Evolutionary conservation across 2,797 vertebrate species (phyloP), one percentile per base, ranked within the genome.

Genomic region (Arctocebus calabarensis): DNA sequence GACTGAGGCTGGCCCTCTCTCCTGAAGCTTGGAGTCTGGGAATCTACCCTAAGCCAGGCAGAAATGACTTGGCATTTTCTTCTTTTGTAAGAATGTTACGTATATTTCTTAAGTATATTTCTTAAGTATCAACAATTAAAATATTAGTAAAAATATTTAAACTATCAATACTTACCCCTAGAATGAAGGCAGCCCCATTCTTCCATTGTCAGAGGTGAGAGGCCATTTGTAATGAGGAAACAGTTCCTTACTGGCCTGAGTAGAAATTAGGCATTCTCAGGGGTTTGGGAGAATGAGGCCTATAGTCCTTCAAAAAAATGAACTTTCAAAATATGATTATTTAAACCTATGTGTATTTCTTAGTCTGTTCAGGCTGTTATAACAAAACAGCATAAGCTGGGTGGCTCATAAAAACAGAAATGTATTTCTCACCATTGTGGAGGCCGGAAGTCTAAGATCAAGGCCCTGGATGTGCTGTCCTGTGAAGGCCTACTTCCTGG

Each of bases 51-150:
- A 91, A n/a, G 48, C 45, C 70, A 68, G 40, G 19, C 4, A 84
- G 57, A 93, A 93, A 29, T n/a, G 17, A 19, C 55, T 68, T 75
- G 90, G 34, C 25, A 40, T 88, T 94, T 79, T 62, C 61, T 91
- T 73, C 48, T 48, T 74, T 45, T 78, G 6, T 89, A 23, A 90
- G 59, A 94, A 83, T 0, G 2, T 85, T 70, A 78, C 43, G 74
- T 32, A n/a, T n/a, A n/a, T n/a, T n/a, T n/a, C n/a, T n/a, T n/a
- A n/a, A 23, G 4, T 55, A 0, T 79, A 55, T 78, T 92, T 78
- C 79, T 90, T 59, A 89, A 55, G 29, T 84, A 11, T 34, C n/a
- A 29, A 89, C 32, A 85, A 79, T 9, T 89, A 40, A 94, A 90
- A 70, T 88, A 20, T 45, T 90, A 84, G 37, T 78, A 25, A 93